Conservation (phyloP, 2,888 invertebrate species). For the Epinotia bilunana region DNA sequence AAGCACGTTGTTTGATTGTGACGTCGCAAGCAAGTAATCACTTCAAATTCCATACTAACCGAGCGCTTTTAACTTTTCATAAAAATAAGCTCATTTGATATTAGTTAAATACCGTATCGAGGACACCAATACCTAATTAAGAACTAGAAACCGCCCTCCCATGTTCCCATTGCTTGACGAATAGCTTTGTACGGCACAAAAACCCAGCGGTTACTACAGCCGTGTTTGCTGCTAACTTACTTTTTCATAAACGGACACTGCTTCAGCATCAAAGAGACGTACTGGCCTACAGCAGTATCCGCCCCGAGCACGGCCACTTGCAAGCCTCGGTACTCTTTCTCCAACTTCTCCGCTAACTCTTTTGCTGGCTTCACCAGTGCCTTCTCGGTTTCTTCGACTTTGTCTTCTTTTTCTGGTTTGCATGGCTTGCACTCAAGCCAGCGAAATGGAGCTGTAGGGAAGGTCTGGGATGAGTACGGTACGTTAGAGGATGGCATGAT, state of each 20-base stretch:
- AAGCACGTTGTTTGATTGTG: too few species aligned
- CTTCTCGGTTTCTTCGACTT: slow-evolving; percentile 47
- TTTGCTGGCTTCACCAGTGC: slow-evolving; percentile 61
- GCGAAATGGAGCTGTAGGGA: slow-evolving; percentile 70
- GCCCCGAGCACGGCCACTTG: slow-evolving; percentile 82
- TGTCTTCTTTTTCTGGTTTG: slow-evolving; percentile 51
- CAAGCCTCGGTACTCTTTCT: slow-evolving; percentile 62
- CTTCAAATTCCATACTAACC: too few species aligned
- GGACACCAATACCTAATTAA: too few species aligned
- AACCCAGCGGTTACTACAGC: too few species aligned
- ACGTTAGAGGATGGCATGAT: background rate
- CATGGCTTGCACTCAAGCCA: slow-evolving; percentile 58
- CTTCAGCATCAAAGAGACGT: slow-evolving; percentile 80
- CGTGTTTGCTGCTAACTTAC: slow-evolving; percentile 58
- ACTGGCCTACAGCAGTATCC: slow-evolving; percentile 79
- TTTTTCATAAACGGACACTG: slow-evolving; percentile 80
- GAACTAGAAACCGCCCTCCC: too few species aligned
- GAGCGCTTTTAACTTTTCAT: too few species aligned
- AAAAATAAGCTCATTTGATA: too few species aligned
- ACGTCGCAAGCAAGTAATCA: too few species aligned
- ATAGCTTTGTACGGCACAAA: too few species aligned
- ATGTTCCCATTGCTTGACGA: background rate
- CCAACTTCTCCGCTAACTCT: slow-evolving; percentile 53
- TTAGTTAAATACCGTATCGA: too few species aligned
- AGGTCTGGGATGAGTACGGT: background rate